Evolutionary conservation across 1,140 invertebrate species (phyloP), one percentile per base, ranked within the genome.

Genomic region (Meloidogyne chitwoodi): DNA sequence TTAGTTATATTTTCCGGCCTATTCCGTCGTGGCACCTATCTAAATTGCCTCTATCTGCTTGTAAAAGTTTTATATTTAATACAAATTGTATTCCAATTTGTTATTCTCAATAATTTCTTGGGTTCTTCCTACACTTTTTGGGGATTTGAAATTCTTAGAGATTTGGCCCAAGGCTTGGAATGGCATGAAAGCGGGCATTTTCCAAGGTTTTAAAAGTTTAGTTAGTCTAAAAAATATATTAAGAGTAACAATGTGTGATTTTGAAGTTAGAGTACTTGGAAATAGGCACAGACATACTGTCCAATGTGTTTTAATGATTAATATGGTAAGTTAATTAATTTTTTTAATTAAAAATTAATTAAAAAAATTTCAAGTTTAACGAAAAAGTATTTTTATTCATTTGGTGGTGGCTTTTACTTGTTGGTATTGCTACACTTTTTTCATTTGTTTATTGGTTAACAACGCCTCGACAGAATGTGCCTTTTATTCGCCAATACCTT

Each of bases 71-170:
- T 90, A 2, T 90, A 89, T 77, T 84, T 89, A 5, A 31, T 87
- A 38, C 90, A 90, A 80, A 87, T 89, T 26, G 80, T 90, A 26
- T 84, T 84, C 63, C 89, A 90, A 78, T 88, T 90, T 77, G 87
- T 90, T 76, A 83, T 29, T n/a, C 24, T 73, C 29, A 73, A 73
- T 19, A 48, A 48, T 3, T 48, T 56, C 19, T 56, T 56, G 48
- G 48, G n/a, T n/a, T 87, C 87, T 66, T 88, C 88, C 66, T 90
- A 88, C 80, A 86, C 88, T 61, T 84, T 89, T 75, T 90, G 88
- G 80, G 90, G 90, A n/a, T 83, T 89, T n/a, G 88, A 89, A 79
- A 88, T 90, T n/a, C 72, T 90, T 0, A 75, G 84, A 29, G 88
- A 89, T 76, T 75, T 90, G 26, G 83, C 86, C 1, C 77, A 80